A percentile compares a stretch with the other conserved stretches of the same genome.
phyloP scores from a whole-genome alignment of 1,140 invertebrate genomes.

The Armadillidium nasatum region DNA sequence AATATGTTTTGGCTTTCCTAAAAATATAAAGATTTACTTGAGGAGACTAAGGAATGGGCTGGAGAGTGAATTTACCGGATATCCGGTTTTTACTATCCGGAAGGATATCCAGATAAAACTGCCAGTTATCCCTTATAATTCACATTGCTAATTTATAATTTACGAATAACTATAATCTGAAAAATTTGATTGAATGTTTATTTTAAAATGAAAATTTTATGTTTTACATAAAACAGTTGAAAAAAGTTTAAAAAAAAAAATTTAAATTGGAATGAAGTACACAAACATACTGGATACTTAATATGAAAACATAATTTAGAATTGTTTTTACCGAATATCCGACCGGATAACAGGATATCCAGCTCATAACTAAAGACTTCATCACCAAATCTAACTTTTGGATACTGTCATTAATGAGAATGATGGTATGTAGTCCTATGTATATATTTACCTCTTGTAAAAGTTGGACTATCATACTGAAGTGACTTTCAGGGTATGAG shows the following conservation, averaged over 20 bases:
- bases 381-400: no score
- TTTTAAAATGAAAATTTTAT: not conserved
- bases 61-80: no score
- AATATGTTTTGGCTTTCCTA: conserved; percentile 79
- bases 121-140: not conserved
- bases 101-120: no score
- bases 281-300: no score
- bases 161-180: not conserved
- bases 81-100: no score
- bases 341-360: no score
- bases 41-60: not conserved
- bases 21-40: conserved; percentile 45
- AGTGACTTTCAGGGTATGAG: conserved; percentile 81
- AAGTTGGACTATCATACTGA: conserved; percentile 79
- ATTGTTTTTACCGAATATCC: no score
- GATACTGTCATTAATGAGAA: not conserved
- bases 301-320: no score
- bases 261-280: no score
- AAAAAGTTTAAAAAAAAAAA: no score
- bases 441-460: conserved; percentile 62
- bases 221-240: no score
- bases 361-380: no score
- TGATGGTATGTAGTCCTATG: not conserved
- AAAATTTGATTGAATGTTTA: not conserved
- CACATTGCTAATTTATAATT: not conserved